Conservation (phyloP, 2,888 invertebrate species). For the Drosophila peninsularis region DNA sequence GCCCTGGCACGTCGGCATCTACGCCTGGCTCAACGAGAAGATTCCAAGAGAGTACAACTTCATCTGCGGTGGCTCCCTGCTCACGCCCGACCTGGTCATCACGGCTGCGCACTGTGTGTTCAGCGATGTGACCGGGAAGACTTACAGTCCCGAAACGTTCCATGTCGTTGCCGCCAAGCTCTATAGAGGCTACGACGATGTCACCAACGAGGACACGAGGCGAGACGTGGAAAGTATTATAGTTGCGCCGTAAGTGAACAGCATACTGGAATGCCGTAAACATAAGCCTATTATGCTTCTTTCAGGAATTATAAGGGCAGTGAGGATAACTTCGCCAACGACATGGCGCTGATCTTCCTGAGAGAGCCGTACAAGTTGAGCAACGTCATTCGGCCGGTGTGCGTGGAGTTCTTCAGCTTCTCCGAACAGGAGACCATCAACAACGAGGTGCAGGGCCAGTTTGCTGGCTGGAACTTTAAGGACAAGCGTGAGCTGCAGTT, state of each 20-base stretch:
- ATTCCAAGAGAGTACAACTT: constrained; percentile 57
- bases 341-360: constrained; percentile 58
- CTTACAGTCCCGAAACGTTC: constrained; percentile 43
- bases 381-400: constrained; percentile 62
- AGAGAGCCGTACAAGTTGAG: constrained; percentile 51
- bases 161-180: constrained; percentile 60
- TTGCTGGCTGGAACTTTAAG: constrained; percentile 67
- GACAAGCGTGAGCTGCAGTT: constrained; percentile 61
- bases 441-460: constrained; percentile 45
- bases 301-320: constrained; percentile 49
- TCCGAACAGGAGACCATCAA: constrained; percentile 62
- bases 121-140: constrained; percentile 26
- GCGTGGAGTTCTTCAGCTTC: constrained; percentile 42
- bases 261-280: neutral
- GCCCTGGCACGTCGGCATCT: constrained; percentile 69
- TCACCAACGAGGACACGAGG: constrained; percentile 32
- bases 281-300: neutral
- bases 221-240: constrained; percentile 41
- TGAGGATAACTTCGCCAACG: constrained; percentile 41
- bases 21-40: constrained; percentile 46
- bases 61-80: constrained; percentile 60
- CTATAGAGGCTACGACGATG: constrained; percentile 48
- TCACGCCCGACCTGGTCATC: constrained; percentile 67
- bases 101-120: constrained; percentile 71
- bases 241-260: constrained; percentile 42